phyloP scores from a whole-genome alignment of 2,113 vertebrate genomes.

The Cynopterus brachyotis region DNA sequence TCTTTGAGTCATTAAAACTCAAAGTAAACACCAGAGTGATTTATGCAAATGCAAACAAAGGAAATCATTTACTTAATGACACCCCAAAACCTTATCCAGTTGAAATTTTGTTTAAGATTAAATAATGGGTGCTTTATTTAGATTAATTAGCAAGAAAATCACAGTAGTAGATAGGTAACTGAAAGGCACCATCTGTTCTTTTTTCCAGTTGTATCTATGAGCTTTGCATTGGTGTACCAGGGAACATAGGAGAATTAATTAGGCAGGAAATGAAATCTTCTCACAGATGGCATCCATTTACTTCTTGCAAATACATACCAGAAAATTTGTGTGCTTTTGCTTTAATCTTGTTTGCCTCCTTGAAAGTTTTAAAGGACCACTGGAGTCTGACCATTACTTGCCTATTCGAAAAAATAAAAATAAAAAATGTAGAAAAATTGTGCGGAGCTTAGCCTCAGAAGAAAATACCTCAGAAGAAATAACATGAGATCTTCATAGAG shows the following conservation, averaged over 20 bases:
- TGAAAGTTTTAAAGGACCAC: conserved; percentile 43
- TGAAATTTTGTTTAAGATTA: conserved; percentile 32
- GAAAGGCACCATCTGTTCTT: conserved; percentile 54
- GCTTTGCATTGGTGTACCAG: conserved; percentile 38
- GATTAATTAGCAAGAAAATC: conserved; percentile 74
- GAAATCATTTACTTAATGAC: conserved; percentile 45
- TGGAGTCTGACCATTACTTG: neutral
- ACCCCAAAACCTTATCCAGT: neutral
- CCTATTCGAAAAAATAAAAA: neutral
- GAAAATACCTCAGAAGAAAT: neutral
- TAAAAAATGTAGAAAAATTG: neutral
- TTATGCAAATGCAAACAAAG: conserved; percentile 45
- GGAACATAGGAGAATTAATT: conserved; percentile 65
- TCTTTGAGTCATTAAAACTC: neutral
- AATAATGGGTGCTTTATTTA: conserved; percentile 58
- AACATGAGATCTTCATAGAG: neutral
- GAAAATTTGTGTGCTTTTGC: neutral
- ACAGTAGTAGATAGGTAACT: conserved; percentile 56
- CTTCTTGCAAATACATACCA: conserved; percentile 45
- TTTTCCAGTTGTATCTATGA: conserved; percentile 19
- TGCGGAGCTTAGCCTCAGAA: neutral
- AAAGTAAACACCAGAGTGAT: conserved; percentile 10
- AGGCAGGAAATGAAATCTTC: conserved; percentile 68
- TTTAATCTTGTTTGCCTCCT: conserved; percentile 17
- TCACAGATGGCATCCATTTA: conserved; percentile 67